Evolutionary conservation across 2,888 invertebrate species (phyloP).

Genomic region (Noctua comes): DNA sequence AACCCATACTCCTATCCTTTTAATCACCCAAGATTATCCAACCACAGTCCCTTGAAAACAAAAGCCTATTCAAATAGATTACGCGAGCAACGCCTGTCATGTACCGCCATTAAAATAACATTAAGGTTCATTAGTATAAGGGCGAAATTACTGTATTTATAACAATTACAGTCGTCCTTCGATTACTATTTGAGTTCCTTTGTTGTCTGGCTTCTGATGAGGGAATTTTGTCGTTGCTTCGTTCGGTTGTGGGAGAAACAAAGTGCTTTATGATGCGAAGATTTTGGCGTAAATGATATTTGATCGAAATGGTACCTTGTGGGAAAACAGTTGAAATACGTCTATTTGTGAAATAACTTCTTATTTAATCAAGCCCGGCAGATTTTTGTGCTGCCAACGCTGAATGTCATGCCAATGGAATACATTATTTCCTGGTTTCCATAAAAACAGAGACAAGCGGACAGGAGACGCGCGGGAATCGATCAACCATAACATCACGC

Average conservation of each 20-base stretch:
- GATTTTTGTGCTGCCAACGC: no score
- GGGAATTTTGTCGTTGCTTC: slow-evolving; percentile 2
- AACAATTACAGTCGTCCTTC: slow-evolving; percentile 44
- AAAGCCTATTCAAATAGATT: slow-evolving; percentile 39
- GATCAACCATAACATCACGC: no score
- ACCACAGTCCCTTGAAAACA: slow-evolving; percentile 32
- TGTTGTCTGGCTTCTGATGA: slow-evolving; percentile 35
- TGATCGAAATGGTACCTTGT: not conserved
- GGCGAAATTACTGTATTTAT: slow-evolving; percentile 36
- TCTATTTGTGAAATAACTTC: no score
- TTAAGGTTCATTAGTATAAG: slow-evolving; percentile 38
- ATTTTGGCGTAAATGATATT: not conserved
- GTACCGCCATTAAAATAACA: slow-evolving; percentile 58
- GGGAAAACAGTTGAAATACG: not conserved
- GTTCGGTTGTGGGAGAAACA: not conserved
- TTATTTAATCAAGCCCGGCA: no score
- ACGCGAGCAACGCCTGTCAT: slow-evolving; percentile 18
- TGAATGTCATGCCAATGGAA: no score
- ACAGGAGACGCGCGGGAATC: no score
- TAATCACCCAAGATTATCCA: slow-evolving; percentile 36
- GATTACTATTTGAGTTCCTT: slow-evolving; percentile 46
- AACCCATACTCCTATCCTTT: not conserved
- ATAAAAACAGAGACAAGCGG: no score
- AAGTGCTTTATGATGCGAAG: slow-evolving; percentile 22
- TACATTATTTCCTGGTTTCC: no score